Conservation (phyloP, 2,113 vertebrate genomes). For the Pterocles gutturalis region DNA sequence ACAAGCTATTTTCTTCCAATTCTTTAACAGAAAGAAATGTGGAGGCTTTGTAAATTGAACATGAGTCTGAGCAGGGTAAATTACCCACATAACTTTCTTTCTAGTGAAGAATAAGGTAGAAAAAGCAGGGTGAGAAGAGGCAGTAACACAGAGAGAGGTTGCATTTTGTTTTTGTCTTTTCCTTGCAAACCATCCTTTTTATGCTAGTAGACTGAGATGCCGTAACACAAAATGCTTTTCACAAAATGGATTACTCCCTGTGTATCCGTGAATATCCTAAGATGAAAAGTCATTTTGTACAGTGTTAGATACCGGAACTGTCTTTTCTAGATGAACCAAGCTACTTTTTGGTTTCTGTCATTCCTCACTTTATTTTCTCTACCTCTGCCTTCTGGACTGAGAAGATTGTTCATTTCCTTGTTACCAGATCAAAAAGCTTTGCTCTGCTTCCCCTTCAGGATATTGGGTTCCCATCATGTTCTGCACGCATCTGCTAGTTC, state of each 20-base stretch:
- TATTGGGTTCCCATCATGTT: neutral
- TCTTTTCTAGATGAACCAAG: neutral
- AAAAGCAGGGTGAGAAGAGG: neutral
- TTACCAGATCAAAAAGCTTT: neutral
- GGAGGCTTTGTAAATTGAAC: neutral
- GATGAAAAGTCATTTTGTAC: neutral
- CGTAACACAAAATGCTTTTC: neutral
- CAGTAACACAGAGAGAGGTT: neutral
- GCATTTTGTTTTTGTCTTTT: neutral
- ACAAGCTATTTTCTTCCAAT: neutral
- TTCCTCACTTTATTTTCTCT: neutral
- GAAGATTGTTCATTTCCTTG: neutral
- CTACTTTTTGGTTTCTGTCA: neutral
- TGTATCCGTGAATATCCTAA: neutral
- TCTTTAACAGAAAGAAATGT: neutral
- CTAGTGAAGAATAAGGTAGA: neutral
- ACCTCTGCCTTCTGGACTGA: neutral
- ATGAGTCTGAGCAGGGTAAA: neutral
- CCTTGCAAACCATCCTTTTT: neutral
- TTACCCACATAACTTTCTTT: neutral
- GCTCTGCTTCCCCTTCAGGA: neutral
- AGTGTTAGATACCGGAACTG: neutral
- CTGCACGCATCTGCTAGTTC: neutral
- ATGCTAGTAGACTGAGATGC: neutral
- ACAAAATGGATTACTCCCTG: neutral